These are phyloP conservation scores for Nebria salina DNA, from an alignment of 2,888 invertebrate genomes.

Conservation along the genomic window DNA sequence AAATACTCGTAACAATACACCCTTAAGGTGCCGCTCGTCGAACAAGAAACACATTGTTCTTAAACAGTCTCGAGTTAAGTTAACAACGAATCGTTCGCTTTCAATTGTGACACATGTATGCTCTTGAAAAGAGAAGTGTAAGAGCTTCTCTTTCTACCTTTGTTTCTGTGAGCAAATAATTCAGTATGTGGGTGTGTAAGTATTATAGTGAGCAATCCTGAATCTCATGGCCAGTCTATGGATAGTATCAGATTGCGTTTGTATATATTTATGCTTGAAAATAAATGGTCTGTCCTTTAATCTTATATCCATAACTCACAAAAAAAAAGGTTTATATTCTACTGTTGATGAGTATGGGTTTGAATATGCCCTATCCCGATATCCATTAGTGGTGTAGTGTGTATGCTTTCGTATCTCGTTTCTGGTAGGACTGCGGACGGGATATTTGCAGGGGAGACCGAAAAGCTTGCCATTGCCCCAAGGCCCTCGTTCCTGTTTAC, in stretches of 20 bases:
- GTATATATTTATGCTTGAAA: too few relatives aligned
- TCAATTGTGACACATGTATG: slow-evolving; percentile 12
- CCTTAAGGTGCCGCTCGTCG: slow-evolving; percentile 18
- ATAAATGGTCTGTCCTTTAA: too few relatives aligned
- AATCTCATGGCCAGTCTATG: neutral
- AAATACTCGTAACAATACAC: slow-evolving; percentile 29
- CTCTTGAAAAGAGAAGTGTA: neutral
- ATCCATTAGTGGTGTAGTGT: neutral
- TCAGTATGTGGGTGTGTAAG: too few relatives aligned
- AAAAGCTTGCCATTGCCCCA: slow-evolving; percentile 3
- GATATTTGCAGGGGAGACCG: neutral
- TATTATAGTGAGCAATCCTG: neutral
- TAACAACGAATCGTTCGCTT: slow-evolving; percentile 22
- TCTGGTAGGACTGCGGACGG: neutral
- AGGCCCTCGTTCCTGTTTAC: slow-evolving; percentile 33
- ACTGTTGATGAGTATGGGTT: neutral
- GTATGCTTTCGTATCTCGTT: neutral
- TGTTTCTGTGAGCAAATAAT: neutral
- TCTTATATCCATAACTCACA: too few relatives aligned
- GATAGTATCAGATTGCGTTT: too few relatives aligned
- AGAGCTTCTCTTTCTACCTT: neutral
- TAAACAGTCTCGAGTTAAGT: slow-evolving; percentile 34
- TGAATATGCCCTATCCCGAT: neutral
- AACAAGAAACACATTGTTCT: slow-evolving; percentile 43
- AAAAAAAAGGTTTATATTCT: too few relatives aligned